Percentiles rank a stretch among this genome's conserved stretches.
Evolutionary conservation across 2,113 vertebrate genomes (phyloP).

Genomic region (Aythya baeri): DNA sequence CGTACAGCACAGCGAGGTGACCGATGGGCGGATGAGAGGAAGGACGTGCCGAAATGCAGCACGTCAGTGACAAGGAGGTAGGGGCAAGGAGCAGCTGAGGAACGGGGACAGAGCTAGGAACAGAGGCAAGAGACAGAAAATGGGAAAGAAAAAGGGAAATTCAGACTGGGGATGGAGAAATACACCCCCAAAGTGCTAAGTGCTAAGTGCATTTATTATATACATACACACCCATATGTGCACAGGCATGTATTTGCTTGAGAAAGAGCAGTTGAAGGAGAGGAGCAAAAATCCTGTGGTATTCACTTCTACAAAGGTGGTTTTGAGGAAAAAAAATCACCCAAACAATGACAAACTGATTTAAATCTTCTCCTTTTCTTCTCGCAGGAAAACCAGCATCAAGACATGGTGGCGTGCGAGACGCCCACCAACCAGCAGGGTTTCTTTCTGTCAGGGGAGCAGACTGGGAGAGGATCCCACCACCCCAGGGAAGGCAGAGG

Average conservation of each 20-base stretch:
- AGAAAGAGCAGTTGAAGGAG: background rate
- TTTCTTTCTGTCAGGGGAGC: background rate
- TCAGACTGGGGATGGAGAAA: background rate
- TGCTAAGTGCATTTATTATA: accelerated
- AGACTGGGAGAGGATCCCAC: background rate
- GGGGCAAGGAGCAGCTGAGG: background rate
- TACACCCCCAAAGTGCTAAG: background rate
- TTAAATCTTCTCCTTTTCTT: background rate
- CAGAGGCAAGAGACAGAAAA: background rate
- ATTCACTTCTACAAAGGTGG: background rate
- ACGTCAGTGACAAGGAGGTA: accelerated
- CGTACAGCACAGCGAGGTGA: accelerated
- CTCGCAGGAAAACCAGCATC: background rate
- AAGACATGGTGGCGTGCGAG: background rate
- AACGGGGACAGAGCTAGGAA: background rate
- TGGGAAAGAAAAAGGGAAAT: accelerated
- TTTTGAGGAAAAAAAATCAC: background rate
- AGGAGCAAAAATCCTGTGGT: background rate
- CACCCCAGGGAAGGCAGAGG: background rate
- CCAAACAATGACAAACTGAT: background rate
- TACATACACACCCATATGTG: accelerated
- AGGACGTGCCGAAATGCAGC: background rate
- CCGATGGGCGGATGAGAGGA: background rate
- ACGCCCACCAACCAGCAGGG: background rate
- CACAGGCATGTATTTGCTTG: background rate